Percentiles rank a stretch among this genome's conserved stretches.
These are phyloP conservation scores for Corythucha ciliata DNA, from an alignment of 2,888 invertebrate species.

Conservation along the genomic window DNA sequence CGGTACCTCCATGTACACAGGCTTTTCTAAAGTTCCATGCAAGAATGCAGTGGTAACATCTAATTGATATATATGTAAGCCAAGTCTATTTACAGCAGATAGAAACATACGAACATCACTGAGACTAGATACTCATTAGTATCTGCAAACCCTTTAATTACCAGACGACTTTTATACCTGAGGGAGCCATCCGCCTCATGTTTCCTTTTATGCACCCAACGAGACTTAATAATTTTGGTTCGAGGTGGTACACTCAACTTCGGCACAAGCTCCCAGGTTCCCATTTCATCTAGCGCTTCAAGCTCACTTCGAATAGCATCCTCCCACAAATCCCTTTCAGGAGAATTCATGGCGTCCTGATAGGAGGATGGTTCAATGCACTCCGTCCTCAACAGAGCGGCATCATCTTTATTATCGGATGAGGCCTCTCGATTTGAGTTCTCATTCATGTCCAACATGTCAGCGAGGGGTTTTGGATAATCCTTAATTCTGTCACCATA, in stretches of 20 bases:
- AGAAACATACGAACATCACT: slow-evolving; percentile 6
- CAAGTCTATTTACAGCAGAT: background rate
- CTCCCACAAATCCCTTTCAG: slow-evolving; percentile 10
- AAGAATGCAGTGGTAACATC: slow-evolving; percentile 15
- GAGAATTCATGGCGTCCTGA: background rate
- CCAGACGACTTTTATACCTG: slow-evolving; percentile 2
- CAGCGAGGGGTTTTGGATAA: background rate
- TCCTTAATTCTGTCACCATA: slow-evolving; percentile 14
- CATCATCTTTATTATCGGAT: background rate
- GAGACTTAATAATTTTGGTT: slow-evolving; percentile 2
- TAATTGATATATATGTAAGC: slow-evolving; percentile 9
- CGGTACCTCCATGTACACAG: slow-evolving; percentile 13
- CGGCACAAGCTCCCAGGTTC: slow-evolving; percentile 8
- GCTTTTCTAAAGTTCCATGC: slow-evolving; percentile 14
- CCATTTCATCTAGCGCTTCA: slow-evolving; percentile 4
- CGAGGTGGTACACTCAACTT: background rate
- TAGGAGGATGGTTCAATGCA: slow-evolving; percentile 7
- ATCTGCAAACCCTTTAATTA: slow-evolving; percentile 4
- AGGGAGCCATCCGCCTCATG: background rate
- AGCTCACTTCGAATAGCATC: slow-evolving; percentile 10
- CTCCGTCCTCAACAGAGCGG: background rate
- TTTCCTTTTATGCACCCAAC: slow-evolving; percentile 6
- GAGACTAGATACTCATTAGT: slow-evolving; percentile 8
- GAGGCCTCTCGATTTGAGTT: background rate
- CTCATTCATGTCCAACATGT: background rate